Evolutionary conservation across 2,797 vertebrate species (phyloP).

Genomic region (Stomatorhinus walkeri): DNA sequence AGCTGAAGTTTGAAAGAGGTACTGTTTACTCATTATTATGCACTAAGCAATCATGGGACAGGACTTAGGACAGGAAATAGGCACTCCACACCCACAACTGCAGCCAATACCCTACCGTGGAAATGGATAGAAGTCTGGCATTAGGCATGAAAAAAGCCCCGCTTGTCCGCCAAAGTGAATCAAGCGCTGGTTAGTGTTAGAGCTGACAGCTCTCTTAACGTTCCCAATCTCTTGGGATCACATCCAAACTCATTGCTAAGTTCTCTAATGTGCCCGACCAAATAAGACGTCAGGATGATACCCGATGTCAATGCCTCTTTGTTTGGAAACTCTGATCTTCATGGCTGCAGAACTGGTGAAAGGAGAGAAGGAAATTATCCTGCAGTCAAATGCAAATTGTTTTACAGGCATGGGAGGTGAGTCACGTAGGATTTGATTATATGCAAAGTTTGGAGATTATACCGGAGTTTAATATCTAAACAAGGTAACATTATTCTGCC

Average conservation of each 20-base stretch:
- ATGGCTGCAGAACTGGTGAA: neutral
- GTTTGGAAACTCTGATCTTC: neutral
- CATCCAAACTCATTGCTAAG: neutral
- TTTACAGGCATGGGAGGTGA: neutral
- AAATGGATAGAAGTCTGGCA: neutral
- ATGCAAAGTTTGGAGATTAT: neutral
- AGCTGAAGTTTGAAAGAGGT: constrained; percentile 90
- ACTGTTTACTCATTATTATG: constrained; percentile 25
- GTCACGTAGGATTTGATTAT: neutral
- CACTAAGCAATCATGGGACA: neutral
- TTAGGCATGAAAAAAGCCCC: neutral
- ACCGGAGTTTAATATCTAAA: neutral
- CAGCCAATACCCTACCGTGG: neutral
- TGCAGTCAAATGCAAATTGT: neutral
- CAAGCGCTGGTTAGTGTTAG: neutral
- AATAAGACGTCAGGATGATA: neutral
- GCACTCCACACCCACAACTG: neutral
- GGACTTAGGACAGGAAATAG: neutral
- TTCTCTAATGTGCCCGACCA: neutral
- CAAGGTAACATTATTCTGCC: neutral
- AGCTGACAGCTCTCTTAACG: neutral
- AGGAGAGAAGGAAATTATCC: neutral
- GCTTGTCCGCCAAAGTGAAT: neutral
- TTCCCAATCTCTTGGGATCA: neutral
- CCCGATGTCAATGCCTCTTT: neutral